A percentile compares a stretch with the other conserved stretches of the same genome.
phyloP scores from a whole-genome alignment of 2,797 vertebrate species.

The Malurus splendens region DNA sequence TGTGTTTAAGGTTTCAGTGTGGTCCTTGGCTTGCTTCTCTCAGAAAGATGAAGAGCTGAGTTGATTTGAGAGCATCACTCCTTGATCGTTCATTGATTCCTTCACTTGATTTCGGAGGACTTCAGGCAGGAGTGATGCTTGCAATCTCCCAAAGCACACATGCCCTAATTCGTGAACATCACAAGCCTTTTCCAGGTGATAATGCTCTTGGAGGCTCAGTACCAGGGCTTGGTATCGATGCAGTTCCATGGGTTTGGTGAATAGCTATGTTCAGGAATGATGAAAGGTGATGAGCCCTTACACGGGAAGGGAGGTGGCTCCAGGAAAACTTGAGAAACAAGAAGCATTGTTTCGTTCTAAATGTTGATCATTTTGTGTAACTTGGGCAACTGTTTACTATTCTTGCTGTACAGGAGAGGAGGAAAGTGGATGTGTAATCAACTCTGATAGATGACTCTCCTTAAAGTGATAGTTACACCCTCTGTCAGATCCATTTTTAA shows the following conservation, averaged over 20 bases:
- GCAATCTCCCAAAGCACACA: not conserved
- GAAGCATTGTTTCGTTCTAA: conserved; percentile 40
- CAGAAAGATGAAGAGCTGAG: not conserved
- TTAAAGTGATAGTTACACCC: conserved; percentile 7
- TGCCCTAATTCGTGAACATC: not conserved
- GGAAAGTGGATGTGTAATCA: conserved; percentile 48
- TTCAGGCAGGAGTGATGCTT: not conserved
- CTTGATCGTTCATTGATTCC: conserved; percentile 5
- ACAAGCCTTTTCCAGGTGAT: not conserved
- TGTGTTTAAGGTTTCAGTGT: conserved; percentile 6
- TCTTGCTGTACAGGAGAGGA: conserved; percentile 5
- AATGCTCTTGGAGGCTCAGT: not conserved
- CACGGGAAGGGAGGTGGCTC: conserved; percentile 10
- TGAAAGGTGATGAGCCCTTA: not conserved
- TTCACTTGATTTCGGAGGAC: not conserved
- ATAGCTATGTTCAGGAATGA: not conserved
- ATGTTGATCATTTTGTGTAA: conserved; percentile 16
- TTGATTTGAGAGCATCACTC: conserved; percentile 21
- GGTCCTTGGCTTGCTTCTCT: conserved; percentile 25
- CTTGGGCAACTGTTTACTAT: conserved; percentile 22
- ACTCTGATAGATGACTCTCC: conserved; percentile 20
- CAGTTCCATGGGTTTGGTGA: not conserved
- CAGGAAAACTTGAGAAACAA: conserved; percentile 18
- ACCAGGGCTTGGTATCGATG: rapidly evolving
- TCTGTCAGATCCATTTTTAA: conserved; percentile 1